Evolutionary conservation across 1,140 invertebrate genomes (phyloP).

Genomic region (Nephila pilipes): DNA sequence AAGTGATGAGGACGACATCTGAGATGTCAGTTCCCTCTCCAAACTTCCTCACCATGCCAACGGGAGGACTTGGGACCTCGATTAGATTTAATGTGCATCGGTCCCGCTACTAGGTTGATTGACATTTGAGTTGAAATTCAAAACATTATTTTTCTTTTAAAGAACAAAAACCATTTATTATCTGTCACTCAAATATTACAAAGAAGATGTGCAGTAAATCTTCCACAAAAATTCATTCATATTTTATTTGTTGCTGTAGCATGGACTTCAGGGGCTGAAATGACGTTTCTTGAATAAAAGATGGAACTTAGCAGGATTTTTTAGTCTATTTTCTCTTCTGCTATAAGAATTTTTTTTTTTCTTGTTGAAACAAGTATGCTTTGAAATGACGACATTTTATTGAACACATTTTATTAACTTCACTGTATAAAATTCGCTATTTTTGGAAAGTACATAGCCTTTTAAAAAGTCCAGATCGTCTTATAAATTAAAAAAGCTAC

Average conservation of each 20-base stretch:
- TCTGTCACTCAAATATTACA: background rate
- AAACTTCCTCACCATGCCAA: background rate
- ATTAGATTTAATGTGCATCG: background rate
- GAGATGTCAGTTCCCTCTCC: background rate
- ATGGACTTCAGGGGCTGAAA: background rate
- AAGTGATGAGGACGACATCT: background rate
- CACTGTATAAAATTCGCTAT: no score
- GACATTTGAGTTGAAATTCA: background rate
- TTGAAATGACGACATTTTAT: background rate
- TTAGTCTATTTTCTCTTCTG: background rate
- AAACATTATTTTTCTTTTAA: background rate
- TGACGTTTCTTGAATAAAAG: constrained; percentile 18
- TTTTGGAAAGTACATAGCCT: no score
- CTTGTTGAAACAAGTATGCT: background rate
- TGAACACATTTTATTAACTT: background rate
- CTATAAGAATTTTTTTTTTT: background rate
- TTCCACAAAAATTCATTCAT: constrained; percentile 35
- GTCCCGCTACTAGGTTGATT: no score
- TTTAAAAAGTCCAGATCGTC: no score
- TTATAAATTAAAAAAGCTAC: no score
- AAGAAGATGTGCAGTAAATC: background rate
- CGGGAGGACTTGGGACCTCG: background rate
- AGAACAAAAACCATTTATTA: background rate
- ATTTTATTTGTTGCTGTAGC: constrained; percentile 48
- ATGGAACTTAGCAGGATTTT: constrained; percentile 1